Evolutionary conservation across 2,888 invertebrate species (phyloP), one percentile per base, ranked within the genome.

Genomic region (Zhengitettix transpicula): DNA sequence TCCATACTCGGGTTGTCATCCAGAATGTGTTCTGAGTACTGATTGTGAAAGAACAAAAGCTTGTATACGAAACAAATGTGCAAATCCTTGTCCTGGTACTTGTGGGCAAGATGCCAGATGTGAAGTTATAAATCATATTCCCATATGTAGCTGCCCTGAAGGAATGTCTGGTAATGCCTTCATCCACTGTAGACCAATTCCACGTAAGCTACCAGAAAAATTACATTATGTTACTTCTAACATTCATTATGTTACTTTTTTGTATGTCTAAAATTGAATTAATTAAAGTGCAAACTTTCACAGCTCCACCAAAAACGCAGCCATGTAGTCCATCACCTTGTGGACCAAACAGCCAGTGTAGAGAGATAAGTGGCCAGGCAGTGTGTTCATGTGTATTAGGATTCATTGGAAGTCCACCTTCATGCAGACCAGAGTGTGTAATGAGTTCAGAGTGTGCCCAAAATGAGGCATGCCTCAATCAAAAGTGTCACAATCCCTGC

Each of bases 101-200:
- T 84, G 89, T 71, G 87, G 86, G 52, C 68, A 74, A 61, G 74
- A 74, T 61, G 77, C 78, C 10, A 62, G 69, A 56, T 76, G 76
- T 64, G 67, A 69, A 56, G 70, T 70, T 2, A 62, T 67, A 54
- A 68, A 69, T 60, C 69, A 68, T 59, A 66, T 68, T 57, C 68
- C 68, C 1, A 64, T 66, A 52, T 70, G 70, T 55, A 76, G 70
- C 55, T 65, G 65, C 54, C 64, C 65, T 42, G 66, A 65, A 14
- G 67, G 81, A 53, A 82, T 77, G 74, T 78, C 79, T 40, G 87
- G 88, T 55, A 83, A 85, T 70, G 82, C 88, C n/a, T 86, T 87
- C 68, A 75, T 80, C 44, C 74, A 77, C 60, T 89, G 88, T 68
- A 71, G 71, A 42, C 74, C 74, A 40, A 72, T 81, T 66, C 75